Base-by-base conservation (phyloP, 2,888 invertebrate species). In the Tineola bisselliella region DNA sequence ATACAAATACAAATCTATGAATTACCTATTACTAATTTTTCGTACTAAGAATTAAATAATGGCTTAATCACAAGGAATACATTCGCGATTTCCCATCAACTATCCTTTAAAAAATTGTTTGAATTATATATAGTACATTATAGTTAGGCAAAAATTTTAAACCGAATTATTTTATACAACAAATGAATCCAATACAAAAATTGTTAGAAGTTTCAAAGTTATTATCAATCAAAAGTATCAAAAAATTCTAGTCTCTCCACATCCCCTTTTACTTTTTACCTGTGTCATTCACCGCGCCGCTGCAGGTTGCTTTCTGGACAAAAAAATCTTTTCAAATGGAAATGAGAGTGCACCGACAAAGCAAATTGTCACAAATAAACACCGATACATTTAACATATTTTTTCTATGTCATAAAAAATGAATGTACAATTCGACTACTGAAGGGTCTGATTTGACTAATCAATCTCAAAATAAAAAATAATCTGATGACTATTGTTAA, bases 301-400 rank as follows among this genome's bases (percentile, higher is more conserved):
- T 78, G 79, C 86, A 84, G 84, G 84, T 83, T 79, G 79, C 77
- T 74, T 75, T 69, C 68, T 77, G 75, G 63, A 61, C 64, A 80
- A 84, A 82, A 81, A 74, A 67, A 72, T 70, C 76, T 72, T 82
- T 86, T 87, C 79, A 84, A 86, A 87, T 87, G 86, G 84, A 84
- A 87, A 87, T 87, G 79, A 74, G 76, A 73, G 77, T 72, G 74
- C 79, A 81, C 87, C 87, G 87, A 86, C 87, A 87, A 87, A 87
- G 87, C 84, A 87, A 87, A 87, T 87, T 87, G 86, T 86, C 87
- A 86, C 86, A 87, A 87, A 87, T 86, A 87, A 86, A 86, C 87
- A 86, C 77, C 76, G 84, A 82, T 84, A 79, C 82, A 75, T 81
- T 79, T 75, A 68, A 73, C 77, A 48, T 60, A 12, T 60, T 60